Evolutionary conservation across 1,140 invertebrate genomes (phyloP).

Genomic region (Acyrthosiphon pisum): DNA sequence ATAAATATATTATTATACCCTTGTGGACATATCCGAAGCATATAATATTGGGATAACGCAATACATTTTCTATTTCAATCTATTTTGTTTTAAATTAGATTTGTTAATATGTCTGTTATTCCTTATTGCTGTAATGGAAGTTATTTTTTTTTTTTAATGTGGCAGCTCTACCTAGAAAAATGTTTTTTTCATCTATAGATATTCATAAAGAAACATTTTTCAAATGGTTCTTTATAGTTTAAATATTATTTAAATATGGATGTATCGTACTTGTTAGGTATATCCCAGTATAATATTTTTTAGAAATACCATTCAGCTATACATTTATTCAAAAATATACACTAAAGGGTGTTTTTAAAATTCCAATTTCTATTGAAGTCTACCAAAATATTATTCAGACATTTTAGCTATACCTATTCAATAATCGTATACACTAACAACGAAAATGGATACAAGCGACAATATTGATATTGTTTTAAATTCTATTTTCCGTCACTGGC

Average conservation of each 20-base stretch:
- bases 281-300: not conserved
- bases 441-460: not conserved
- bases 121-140: not conserved
- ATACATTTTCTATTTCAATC: not conserved
- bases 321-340: slow-evolving; percentile 22
- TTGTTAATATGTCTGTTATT: not conserved
- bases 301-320: not conserved
- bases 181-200: too few species aligned
- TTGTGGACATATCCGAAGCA: not conserved
- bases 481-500: not conserved
- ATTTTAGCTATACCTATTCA: not conserved
- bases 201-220: not conserved
- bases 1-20: not conserved
- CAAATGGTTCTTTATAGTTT: not conserved
- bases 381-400: not conserved
- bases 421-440: not conserved
- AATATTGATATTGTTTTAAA: not conserved
- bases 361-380: not conserved
- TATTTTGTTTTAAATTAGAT: not conserved
- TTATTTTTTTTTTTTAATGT: not conserved
- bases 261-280: not conserved
- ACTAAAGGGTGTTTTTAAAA: not conserved
- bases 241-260: not conserved
- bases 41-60: not conserved
- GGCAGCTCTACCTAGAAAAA: not conserved